Evolutionary conservation across 2,888 invertebrate species (phyloP).

Genomic region (Lydus trimaculatus): DNA sequence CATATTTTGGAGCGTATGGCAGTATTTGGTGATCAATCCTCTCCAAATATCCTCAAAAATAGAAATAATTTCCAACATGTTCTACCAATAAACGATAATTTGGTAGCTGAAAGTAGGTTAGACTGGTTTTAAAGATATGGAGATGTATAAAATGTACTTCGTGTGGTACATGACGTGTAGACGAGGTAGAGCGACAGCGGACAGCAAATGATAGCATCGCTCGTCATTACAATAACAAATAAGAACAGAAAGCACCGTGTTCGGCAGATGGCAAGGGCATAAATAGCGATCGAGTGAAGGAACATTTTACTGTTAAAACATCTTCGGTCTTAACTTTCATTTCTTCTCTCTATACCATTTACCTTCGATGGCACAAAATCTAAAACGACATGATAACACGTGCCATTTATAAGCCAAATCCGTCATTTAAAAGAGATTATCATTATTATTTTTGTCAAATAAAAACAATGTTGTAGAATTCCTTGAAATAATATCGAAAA

Average conservation of each 20-base stretch:
- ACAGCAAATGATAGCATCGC: constrained; percentile 57
- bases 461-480: not conserved
- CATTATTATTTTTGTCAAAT: no score
- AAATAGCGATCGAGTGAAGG: constrained; percentile 44
- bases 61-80: not conserved
- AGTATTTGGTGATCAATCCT: no score
- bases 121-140: constrained; percentile 42
- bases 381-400: not conserved
- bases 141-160: constrained; percentile 49
- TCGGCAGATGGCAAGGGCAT: constrained; percentile 51
- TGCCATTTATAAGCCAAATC: not conserved
- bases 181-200: constrained; percentile 56
- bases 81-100: not conserved
- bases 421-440: not conserved
- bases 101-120: constrained; percentile 20
- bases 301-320: not conserved
- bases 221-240: constrained; percentile 62
- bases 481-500: not conserved
- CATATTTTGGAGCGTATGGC: no score
- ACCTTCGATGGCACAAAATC: not conserved
- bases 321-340: not conserved
- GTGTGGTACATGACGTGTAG: constrained; percentile 54
- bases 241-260: constrained; percentile 58
- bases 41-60: no score
- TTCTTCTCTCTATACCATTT: not conserved